Evolutionary conservation across 2,888 invertebrate species (phyloP).

Genomic region (Lamellibrachia satsuma): DNA sequence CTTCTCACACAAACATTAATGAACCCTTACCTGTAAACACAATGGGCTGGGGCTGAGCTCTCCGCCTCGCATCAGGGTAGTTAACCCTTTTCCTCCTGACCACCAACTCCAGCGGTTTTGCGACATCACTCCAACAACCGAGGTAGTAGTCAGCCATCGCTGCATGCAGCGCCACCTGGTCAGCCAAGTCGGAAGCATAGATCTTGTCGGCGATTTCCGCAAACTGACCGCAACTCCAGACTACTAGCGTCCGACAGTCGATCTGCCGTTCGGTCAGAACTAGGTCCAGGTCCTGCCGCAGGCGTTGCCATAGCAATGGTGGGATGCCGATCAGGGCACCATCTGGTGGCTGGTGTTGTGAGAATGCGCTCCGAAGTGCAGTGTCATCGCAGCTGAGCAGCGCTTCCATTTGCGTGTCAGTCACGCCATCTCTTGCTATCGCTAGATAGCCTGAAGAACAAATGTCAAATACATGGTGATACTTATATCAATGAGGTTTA

Average conservation of each 20-base stretch:
- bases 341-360: slow-evolving; percentile 56
- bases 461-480: neutral
- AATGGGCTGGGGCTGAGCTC: slow-evolving; percentile 51
- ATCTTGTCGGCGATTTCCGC: slow-evolving; percentile 42
- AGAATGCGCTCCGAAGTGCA: slow-evolving; percentile 55
- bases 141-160: slow-evolving; percentile 52
- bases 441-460: slow-evolving; percentile 48
- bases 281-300: slow-evolving; percentile 46
- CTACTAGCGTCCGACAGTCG: neutral
- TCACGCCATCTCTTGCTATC: slow-evolving; percentile 48
- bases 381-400: slow-evolving; percentile 56
- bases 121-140: slow-evolving; percentile 49
- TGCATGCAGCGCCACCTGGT: slow-evolving; percentile 37
- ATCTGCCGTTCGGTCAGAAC: slow-evolving; percentile 46
- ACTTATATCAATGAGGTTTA: too few species aligned
- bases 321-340: slow-evolving; percentile 50
- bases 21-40: slow-evolving; percentile 27
- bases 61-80: slow-evolving; percentile 47
- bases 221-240: slow-evolving; percentile 56
- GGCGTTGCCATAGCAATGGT: slow-evolving; percentile 48
- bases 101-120: slow-evolving; percentile 49
- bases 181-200: slow-evolving; percentile 31
- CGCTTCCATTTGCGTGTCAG: slow-evolving; percentile 53
- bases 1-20: neutral
- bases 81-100: slow-evolving; percentile 50